Percentiles rank a stretch among this genome's conserved stretches.
phyloP scores from a whole-genome alignment of 2,113 vertebrate genomes.

The Tachuris rubrigastra region DNA sequence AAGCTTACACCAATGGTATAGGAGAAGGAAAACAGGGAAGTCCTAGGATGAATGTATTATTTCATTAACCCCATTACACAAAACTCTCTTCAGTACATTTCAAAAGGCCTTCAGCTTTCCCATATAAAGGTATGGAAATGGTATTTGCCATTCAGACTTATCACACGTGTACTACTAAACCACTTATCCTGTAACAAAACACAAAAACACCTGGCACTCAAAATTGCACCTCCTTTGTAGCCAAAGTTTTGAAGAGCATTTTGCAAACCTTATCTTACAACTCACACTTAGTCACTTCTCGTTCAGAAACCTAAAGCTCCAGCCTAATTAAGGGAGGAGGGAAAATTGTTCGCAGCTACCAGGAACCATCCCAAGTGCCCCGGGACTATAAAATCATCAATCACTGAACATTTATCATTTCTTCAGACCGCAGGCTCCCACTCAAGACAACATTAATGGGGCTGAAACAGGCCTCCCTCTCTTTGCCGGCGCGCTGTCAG shows the following conservation, averaged over 20 bases:
- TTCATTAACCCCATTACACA: background rate
- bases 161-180: background rate
- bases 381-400: constrained; percentile 80
- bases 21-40: background rate
- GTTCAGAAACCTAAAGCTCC: background rate
- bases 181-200: background rate
- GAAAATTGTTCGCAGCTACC: constrained; percentile 23
- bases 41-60: background rate
- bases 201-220: background rate
- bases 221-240: background rate
- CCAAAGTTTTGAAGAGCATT: background rate
- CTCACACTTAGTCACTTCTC: background rate
- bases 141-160: background rate
- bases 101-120: background rate
- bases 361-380: constrained; percentile 53
- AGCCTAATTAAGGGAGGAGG: background rate
- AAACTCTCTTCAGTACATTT: background rate
- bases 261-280: background rate
- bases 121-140: background rate
- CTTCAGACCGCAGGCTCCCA: constrained; percentile 69
- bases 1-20: background rate
- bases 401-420: constrained; percentile 81
- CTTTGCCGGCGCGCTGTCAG: constrained; percentile 70
- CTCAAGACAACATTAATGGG: constrained; percentile 74
- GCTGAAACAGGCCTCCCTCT: constrained; percentile 63